phyloP scores from a whole-genome alignment of 1,140 invertebrate species.

The Propsilocerus akamusi region DNA sequence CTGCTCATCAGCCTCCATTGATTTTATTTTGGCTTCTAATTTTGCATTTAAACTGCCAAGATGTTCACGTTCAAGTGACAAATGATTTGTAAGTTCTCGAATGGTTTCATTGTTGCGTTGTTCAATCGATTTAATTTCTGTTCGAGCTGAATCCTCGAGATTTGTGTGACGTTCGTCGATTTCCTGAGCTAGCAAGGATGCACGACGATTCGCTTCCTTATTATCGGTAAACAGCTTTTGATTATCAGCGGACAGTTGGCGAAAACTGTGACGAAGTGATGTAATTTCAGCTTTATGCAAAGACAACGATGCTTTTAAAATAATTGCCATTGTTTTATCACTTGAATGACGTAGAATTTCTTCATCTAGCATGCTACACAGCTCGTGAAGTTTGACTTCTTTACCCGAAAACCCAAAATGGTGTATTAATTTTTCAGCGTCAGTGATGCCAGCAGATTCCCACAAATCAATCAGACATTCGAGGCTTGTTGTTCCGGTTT shows the following conservation, averaged over 20 bases:
- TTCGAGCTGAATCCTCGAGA: slow-evolving; percentile 51
- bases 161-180: slow-evolving; percentile 72
- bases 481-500: slow-evolving; percentile 10
- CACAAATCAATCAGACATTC: slow-evolving; percentile 47
- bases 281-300: slow-evolving; percentile 38
- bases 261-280: slow-evolving; percentile 33
- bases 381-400: slow-evolving; percentile 41
- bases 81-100: slow-evolving; percentile 43
- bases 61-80: slow-evolving; percentile 48
- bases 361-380: slow-evolving; percentile 55
- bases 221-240: slow-evolving; percentile 61
- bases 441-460: slow-evolving; percentile 45
- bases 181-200: slow-evolving; percentile 62
- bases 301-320: slow-evolving; percentile 29
- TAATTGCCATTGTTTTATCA: slow-evolving; percentile 13
- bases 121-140: slow-evolving; percentile 42
- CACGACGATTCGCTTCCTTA: slow-evolving; percentile 59
- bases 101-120: slow-evolving; percentile 53
- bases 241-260: slow-evolving; percentile 46
- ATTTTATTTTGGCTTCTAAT: slow-evolving; percentile 28
- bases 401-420: slow-evolving; percentile 47
- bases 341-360: slow-evolving; percentile 30
- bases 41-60: slow-evolving; percentile 29
- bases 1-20: slow-evolving; percentile 46
- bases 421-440: slow-evolving; percentile 37